phyloP scores from a whole-genome alignment of 2,888 invertebrate species.

The Agrotis segetum region DNA sequence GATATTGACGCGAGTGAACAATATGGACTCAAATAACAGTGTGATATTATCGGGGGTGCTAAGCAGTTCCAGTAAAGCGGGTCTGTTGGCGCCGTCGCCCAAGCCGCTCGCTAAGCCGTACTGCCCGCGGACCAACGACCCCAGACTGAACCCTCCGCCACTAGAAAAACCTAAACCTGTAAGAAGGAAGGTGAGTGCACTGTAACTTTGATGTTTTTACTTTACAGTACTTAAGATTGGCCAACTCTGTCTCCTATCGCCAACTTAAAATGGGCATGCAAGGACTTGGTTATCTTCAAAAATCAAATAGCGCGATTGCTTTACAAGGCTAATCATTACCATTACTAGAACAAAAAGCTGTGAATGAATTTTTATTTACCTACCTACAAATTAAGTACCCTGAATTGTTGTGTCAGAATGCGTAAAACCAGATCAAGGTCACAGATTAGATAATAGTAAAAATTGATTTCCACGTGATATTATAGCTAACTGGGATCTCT shows the following conservation, averaged over 20 bases:
- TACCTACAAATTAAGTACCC: slow-evolving; percentile 19
- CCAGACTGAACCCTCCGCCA: slow-evolving; percentile 87
- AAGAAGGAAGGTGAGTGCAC: slow-evolving; percentile 87
- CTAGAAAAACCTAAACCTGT: slow-evolving; percentile 88
- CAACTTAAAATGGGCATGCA: not conserved
- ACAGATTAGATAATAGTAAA: slow-evolving; percentile 72
- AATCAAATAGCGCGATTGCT: not conserved
- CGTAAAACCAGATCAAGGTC: slow-evolving; percentile 67
- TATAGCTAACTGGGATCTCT: slow-evolving; percentile 8
- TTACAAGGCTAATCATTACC: slow-evolving; percentile 4
- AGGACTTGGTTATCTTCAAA: slow-evolving; percentile 6
- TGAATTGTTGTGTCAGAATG: slow-evolving; percentile 31
- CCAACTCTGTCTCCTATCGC: not conserved
- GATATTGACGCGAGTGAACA: slow-evolving; percentile 88
- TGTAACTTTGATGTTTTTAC: slow-evolving; percentile 2
- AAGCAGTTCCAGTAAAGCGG: slow-evolving; percentile 76
- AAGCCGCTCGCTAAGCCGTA: slow-evolving; percentile 73
- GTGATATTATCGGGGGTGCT: slow-evolving; percentile 88
- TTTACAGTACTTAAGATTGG: not conserved
- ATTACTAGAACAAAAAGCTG: not conserved
- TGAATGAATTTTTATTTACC: slow-evolving; percentile 34
- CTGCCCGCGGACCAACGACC: slow-evolving; percentile 79
- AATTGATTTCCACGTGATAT: slow-evolving; percentile 54
- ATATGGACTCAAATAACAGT: slow-evolving; percentile 89
- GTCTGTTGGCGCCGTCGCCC: slow-evolving; percentile 68